phyloP scores from a whole-genome alignment of 2,797 vertebrate species.

The Oophaga sylvatica region DNA sequence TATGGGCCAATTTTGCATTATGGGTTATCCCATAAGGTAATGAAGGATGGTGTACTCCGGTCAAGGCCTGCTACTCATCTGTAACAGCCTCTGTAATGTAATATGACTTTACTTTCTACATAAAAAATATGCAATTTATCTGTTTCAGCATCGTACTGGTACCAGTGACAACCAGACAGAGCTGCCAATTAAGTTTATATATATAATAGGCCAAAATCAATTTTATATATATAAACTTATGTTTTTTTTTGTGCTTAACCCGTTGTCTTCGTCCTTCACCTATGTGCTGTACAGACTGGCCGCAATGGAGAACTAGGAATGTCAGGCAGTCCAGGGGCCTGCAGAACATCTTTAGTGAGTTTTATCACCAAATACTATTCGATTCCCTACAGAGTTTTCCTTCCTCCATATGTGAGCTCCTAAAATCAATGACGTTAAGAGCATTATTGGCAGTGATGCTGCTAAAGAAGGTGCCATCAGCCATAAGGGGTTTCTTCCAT shows the following conservation, averaged over 20 bases:
- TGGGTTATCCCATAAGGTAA: slow-evolving; percentile 17
- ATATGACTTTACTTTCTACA: slow-evolving; percentile 56
- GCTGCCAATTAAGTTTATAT: slow-evolving; percentile 44
- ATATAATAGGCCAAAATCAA: slow-evolving; percentile 11
- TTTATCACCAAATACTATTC: slow-evolving; percentile 32
- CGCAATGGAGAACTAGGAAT: slow-evolving; percentile 20
- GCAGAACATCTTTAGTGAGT: slow-evolving; percentile 32
- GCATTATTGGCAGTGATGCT: slow-evolving; percentile 8
- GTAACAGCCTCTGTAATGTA: slow-evolving; percentile 54
- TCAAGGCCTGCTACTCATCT: slow-evolving; percentile 41
- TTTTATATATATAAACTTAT: slow-evolving; percentile 44
- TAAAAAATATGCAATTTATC: slow-evolving; percentile 61
- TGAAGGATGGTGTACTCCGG: slow-evolving; percentile 35
- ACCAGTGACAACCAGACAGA: slow-evolving; percentile 43
- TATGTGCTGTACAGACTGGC: slow-evolving; percentile 24
- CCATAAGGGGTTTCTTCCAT: slow-evolving; percentile 51
- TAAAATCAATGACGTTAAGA: slow-evolving; percentile 39
- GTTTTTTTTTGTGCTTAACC: slow-evolving; percentile 45
- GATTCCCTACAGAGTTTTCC: slow-evolving; percentile 12
- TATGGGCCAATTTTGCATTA: slow-evolving; percentile 29
- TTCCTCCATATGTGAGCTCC: slow-evolving; percentile 21
- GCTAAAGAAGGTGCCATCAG: slow-evolving; percentile 16
- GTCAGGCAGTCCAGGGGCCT: not conserved
- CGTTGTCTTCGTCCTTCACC: slow-evolving; percentile 37
- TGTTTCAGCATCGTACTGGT: slow-evolving; percentile 53